A percentile compares a stretch with the other conserved stretches of the same genome.
These are phyloP conservation scores for Scartelaos histophorus DNA, from an alignment of 2,113 vertebrate species.

Conservation along the genomic window DNA sequence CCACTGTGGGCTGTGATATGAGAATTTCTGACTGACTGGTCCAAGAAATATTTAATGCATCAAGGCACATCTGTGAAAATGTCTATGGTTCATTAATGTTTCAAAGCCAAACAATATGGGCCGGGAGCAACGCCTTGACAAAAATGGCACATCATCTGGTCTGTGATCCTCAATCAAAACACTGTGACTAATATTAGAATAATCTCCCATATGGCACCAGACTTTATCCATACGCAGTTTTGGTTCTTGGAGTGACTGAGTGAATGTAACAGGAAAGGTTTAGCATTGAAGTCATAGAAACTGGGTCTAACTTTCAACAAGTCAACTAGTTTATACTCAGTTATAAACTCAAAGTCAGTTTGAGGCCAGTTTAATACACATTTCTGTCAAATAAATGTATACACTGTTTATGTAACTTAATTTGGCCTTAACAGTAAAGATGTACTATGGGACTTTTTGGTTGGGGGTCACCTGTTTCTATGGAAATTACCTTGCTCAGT, in stretches of 20 bases:
- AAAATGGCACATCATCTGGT: not conserved
- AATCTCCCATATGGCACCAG: not conserved
- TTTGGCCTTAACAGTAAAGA: too few relatives aligned
- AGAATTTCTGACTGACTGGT: slow-evolving; percentile 49
- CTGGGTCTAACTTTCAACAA: too few relatives aligned
- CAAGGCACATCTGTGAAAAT: slow-evolving; percentile 14
- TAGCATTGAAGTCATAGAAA: not conserved
- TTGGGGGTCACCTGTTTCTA: too few relatives aligned
- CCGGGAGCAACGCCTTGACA: not conserved
- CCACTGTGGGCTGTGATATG: slow-evolving; percentile 9
- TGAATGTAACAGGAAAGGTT: not conserved
- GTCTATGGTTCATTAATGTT: not conserved
- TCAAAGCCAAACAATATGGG: not conserved
- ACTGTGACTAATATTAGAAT: not conserved
- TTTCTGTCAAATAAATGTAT: too few relatives aligned
- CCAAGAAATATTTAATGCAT: slow-evolving; percentile 24
- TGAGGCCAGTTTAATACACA: too few relatives aligned
- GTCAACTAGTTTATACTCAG: too few relatives aligned
- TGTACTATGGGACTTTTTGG: too few relatives aligned
- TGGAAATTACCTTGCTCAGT: too few relatives aligned
- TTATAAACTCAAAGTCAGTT: too few relatives aligned
- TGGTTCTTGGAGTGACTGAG: not conserved
- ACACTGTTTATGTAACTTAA: too few relatives aligned
- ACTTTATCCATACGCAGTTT: slow-evolving; percentile 3
- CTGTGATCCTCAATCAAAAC: not conserved